These are phyloP conservation scores for Holacanthella duospinosa DNA, from an alignment of 2,888 invertebrate species.

Conservation along the genomic window DNA sequence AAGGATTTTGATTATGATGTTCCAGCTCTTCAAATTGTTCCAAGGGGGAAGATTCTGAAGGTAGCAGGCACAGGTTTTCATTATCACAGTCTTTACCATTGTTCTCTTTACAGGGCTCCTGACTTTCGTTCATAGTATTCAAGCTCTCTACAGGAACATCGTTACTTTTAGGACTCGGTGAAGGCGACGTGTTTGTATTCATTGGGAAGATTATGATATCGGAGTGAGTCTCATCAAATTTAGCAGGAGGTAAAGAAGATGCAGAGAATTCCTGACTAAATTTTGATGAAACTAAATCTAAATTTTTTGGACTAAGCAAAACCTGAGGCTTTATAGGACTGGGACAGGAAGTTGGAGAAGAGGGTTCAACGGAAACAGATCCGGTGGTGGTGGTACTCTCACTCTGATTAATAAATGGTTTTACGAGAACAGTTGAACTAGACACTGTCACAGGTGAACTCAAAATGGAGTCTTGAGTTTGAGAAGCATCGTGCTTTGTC, in stretches of 20 bases:
- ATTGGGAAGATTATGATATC: not conserved
- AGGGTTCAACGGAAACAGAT: not conserved
- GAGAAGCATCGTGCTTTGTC: not conserved
- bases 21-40: not conserved
- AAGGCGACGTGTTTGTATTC: not conserved
- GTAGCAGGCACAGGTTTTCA: not conserved
- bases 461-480: conserved; percentile 1
- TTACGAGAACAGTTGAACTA: not conserved
- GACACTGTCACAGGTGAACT: not conserved
- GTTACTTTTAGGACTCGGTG: too few relatives aligned
- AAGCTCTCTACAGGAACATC: too few relatives aligned
- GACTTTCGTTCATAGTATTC: not conserved
- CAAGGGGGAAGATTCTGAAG: not conserved
- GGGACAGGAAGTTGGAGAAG: not conserved
- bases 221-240: not conserved
- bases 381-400: not conserved
- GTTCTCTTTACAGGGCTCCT: too few relatives aligned
- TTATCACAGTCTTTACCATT: not conserved
- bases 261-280: not conserved
- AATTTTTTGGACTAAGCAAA: too few relatives aligned
- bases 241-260: not conserved
- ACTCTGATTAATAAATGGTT: conserved; percentile 1
- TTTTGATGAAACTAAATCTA: not conserved
- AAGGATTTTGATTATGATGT: not conserved
- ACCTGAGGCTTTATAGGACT: not conserved